phyloP scores from a whole-genome alignment of 2,113 vertebrate species.

The Paralichthys olivaceus region DNA sequence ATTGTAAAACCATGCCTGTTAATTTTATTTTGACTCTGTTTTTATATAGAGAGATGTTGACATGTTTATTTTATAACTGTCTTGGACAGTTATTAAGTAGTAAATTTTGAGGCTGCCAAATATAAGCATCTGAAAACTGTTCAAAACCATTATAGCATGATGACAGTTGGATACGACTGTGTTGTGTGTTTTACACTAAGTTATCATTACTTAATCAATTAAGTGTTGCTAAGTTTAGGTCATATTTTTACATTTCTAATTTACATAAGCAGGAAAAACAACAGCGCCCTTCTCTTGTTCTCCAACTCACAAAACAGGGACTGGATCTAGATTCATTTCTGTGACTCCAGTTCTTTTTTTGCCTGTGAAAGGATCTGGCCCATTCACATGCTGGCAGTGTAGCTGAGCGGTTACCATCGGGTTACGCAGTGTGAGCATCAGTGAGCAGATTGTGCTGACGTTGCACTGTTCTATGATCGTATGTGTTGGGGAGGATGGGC shows the following conservation, averaged over 20 bases:
- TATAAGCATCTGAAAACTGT: slow-evolving; percentile 48
- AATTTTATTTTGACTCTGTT: slow-evolving; percentile 48
- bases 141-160: slow-evolving; percentile 27
- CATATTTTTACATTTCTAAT: neutral
- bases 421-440: slow-evolving; percentile 68
- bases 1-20: slow-evolving; percentile 27
- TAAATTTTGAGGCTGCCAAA: slow-evolving; percentile 57
- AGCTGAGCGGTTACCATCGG: slow-evolving; percentile 42
- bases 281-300: neutral
- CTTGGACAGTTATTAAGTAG: slow-evolving; percentile 33
- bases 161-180: slow-evolving; percentile 25
- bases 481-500: slow-evolving; percentile 42
- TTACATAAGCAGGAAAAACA: neutral
- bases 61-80: slow-evolving; percentile 53
- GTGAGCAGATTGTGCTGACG: slow-evolving; percentile 71
- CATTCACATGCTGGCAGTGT: slow-evolving; percentile 43
- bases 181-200: slow-evolving; percentile 9
- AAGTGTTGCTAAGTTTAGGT: neutral
- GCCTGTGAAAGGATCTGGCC: slow-evolving; percentile 30
- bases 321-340: slow-evolving; percentile 8
- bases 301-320: neutral
- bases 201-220: slow-evolving; percentile 11
- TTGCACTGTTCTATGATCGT: slow-evolving; percentile 41
- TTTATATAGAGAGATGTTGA: slow-evolving; percentile 53
- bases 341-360: slow-evolving; percentile 15